phyloP scores from a whole-genome alignment of 2,797 vertebrate species.

The Rachycentron canadum region DNA sequence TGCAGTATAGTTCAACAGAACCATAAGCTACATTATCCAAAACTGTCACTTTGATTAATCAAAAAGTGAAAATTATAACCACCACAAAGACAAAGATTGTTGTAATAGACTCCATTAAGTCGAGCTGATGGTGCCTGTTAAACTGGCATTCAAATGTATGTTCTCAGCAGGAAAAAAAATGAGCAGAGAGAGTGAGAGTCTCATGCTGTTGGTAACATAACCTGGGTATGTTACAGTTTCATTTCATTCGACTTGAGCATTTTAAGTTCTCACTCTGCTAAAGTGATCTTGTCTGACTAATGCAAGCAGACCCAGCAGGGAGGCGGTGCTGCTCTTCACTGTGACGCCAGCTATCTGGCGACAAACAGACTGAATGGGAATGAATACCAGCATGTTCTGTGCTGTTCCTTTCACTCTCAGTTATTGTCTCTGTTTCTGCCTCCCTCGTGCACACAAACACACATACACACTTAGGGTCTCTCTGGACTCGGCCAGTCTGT shows the following conservation, averaged over 20 bases:
- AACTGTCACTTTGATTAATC: too few species aligned
- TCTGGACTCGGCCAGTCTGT: constrained; percentile 58
- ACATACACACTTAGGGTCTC: constrained; percentile 45
- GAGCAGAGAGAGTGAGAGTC: not conserved
- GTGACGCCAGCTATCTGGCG: constrained; percentile 51
- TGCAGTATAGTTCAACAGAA: too few species aligned
- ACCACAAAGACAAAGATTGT: too few species aligned
- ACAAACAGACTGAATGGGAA: constrained; percentile 67
- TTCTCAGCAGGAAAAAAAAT: not conserved
- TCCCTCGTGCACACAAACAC: constrained; percentile 37
- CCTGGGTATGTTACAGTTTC: not conserved
- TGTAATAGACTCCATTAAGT: too few species aligned
- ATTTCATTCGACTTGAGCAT: constrained; percentile 16
- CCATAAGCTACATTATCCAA: not conserved
- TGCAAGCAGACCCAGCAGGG: constrained; percentile 50
- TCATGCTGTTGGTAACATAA: not conserved
- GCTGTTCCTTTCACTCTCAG: constrained; percentile 69
- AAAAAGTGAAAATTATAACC: not conserved
- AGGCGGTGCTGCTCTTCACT: constrained; percentile 38
- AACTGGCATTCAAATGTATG: not conserved
- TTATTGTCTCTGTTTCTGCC: constrained; percentile 62
- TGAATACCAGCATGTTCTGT: constrained; percentile 70
- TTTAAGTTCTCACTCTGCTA: constrained; percentile 25
- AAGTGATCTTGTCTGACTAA: constrained; percentile 50
- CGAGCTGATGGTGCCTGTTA: not conserved